Conservation (phyloP, 2,113 vertebrate genomes). For the Coreoperca whiteheadi region DNA sequence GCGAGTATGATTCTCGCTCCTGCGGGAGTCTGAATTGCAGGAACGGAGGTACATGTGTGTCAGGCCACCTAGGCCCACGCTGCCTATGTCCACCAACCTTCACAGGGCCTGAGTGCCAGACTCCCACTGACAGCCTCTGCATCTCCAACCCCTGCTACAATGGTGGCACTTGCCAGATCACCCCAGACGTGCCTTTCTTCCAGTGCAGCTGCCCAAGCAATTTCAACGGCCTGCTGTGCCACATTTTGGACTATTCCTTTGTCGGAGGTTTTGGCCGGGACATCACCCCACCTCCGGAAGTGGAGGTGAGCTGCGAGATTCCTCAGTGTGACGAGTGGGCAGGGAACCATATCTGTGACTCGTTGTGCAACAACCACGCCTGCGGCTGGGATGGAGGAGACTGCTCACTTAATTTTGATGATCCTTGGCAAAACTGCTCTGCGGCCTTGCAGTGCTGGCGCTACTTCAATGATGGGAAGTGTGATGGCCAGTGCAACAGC, state of each 20-base stretch:
- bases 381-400: conserved; percentile 97
- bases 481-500: conserved; percentile 93
- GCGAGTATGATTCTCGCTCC: conserved; percentile 90
- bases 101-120: conserved; percentile 92
- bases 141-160: conserved; percentile 94
- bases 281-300: conserved; percentile 88
- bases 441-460: conserved; percentile 96
- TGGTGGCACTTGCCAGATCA: conserved; percentile 92
- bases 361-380: conserved; percentile 93
- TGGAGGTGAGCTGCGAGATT: conserved; percentile 90
- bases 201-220: conserved; percentile 93
- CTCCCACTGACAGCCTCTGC: conserved; percentile 90
- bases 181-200: conserved; percentile 88
- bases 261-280: conserved; percentile 90
- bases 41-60: conserved; percentile 93
- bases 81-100: conserved; percentile 89
- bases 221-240: conserved; percentile 96
- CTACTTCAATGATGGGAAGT: conserved; percentile 94
- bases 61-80: conserved; percentile 88
- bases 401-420: conserved; percentile 97
- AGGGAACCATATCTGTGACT: conserved; percentile 91
- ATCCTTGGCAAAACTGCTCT: conserved; percentile 98
- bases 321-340: conserved; percentile 87
- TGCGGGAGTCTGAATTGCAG: conserved; percentile 92
- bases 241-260: conserved; percentile 95